A percentile compares a stretch with the other conserved stretches of the same genome.
phyloP scores from a whole-genome alignment of 1,140 invertebrate genomes.

The Phymastichus coffea region DNA sequence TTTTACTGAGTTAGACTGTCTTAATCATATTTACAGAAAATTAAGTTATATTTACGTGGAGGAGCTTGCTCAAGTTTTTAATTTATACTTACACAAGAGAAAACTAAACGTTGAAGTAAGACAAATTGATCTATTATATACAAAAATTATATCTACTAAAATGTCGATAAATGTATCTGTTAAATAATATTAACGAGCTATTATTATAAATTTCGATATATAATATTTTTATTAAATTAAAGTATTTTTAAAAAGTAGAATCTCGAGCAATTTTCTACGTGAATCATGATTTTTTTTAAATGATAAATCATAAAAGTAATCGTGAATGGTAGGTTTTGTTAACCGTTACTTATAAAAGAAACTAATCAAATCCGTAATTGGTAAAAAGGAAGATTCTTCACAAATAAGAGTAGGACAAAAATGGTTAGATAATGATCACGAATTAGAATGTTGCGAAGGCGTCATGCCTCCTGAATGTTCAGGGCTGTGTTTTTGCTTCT shows the following conservation, averaged over 20 bases:
- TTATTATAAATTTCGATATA: neutral
- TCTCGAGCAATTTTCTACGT: neutral
- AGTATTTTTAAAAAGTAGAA: neutral
- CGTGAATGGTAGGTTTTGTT: too few species aligned
- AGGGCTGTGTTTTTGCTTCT: conserved; percentile 91
- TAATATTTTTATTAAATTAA: neutral
- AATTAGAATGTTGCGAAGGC: conserved; percentile 70
- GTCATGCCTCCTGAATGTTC: conserved; percentile 76
- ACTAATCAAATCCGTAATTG: conserved; percentile 19
- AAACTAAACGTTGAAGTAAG: too few species aligned
- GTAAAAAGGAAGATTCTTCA: conserved; percentile 22
- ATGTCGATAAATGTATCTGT: too few species aligned
- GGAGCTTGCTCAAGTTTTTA: too few species aligned
- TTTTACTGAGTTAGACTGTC: conserved; percentile 13
- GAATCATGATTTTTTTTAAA: too few species aligned
- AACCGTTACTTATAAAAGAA: too few species aligned
- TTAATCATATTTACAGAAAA: conserved; percentile 27
- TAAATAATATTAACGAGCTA: too few species aligned
- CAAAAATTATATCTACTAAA: too few species aligned
- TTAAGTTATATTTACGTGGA: too few species aligned
- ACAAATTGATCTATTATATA: too few species aligned
- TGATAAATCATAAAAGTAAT: too few species aligned
- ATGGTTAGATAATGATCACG: conserved; percentile 51
- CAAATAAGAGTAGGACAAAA: conserved; percentile 22
- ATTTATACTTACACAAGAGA: too few species aligned